These are phyloP conservation scores for Incurvaria masculella DNA, from an alignment of 2,888 invertebrate genomes.

Conservation along the genomic window DNA sequence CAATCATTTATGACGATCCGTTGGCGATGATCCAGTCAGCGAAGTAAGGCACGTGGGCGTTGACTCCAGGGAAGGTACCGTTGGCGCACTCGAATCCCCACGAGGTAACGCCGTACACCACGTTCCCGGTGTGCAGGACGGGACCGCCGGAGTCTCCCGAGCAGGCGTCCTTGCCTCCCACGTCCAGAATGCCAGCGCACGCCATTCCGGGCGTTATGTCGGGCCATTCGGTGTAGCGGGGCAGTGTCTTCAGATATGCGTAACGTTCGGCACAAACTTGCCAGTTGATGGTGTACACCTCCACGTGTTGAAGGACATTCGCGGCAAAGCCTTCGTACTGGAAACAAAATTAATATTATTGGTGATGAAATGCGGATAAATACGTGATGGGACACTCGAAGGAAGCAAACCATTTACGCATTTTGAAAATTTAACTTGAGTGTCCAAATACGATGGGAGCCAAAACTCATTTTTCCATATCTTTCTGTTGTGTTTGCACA, in stretches of 20 bases:
- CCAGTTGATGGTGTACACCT: constrained; percentile 28
- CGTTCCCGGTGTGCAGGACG: constrained; percentile 24
- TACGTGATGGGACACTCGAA: too few species aligned
- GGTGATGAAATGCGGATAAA: too few species aligned
- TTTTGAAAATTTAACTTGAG: too few species aligned
- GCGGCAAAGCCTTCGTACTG: constrained; percentile 12
- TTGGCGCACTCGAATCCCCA: constrained; percentile 21
- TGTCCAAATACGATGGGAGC: too few species aligned
- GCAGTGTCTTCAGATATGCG: constrained; percentile 20
- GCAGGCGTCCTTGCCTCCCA: constrained; percentile 19
- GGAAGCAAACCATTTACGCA: too few species aligned
- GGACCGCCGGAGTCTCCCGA: constrained; percentile 34
- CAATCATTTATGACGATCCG: too few species aligned
- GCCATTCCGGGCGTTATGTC: constrained; percentile 32
- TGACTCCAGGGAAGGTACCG: constrained; percentile 23
- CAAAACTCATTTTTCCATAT: too few species aligned
- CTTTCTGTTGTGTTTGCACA: too few species aligned
- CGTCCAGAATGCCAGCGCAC: constrained; percentile 32
- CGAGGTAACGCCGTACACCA: constrained; percentile 15
- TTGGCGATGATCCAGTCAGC: constrained; percentile 20
- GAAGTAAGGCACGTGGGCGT: constrained; percentile 19
- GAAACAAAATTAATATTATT: neutral
- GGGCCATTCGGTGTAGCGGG: constrained; percentile 20
- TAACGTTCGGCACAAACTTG: constrained; percentile 29
- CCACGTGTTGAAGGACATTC: constrained; percentile 17